phyloP scores from a whole-genome alignment of 30 jellyfish, hydroid and myxozoan genomes.

The Turritopsis rubra region DNA sequence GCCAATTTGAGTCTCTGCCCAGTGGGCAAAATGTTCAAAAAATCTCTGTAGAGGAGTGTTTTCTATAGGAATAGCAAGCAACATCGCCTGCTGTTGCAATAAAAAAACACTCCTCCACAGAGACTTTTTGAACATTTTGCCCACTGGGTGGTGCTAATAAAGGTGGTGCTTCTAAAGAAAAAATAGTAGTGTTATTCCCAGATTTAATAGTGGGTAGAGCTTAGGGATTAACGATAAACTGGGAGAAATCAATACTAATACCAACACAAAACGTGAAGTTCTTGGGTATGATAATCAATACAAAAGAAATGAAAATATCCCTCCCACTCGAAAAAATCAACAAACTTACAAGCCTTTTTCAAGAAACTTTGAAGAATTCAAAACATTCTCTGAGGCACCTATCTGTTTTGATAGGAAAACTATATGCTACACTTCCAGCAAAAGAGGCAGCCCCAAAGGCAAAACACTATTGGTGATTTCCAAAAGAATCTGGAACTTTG shows the following conservation, averaged over 20 bases:
- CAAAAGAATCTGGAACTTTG: constrained; percentile 22
- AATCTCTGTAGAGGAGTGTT: neutral
- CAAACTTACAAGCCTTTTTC: neutral
- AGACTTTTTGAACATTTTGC: neutral
- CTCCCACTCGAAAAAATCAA: neutral
- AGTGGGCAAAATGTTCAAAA: neutral
- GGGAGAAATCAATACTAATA: neutral
- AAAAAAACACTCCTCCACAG: neutral
- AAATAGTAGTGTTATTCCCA: too few relatives aligned
- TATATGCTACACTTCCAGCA: too few relatives aligned
- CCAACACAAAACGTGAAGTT: constrained; percentile 3
- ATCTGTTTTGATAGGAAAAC: neutral
- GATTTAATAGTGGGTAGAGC: too few relatives aligned
- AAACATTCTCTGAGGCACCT: neutral
- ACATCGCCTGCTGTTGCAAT: neutral
- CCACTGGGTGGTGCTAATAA: neutral
- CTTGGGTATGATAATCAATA: too few relatives aligned
- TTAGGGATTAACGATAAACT: constrained; percentile 12
- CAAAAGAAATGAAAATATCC: neutral
- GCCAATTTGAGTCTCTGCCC: neutral
- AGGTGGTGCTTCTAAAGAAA: too few relatives aligned
- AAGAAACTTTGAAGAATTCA: neutral
- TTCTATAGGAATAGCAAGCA: neutral
- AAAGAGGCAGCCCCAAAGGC: too few relatives aligned
- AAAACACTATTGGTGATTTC: neutral